These are phyloP conservation scores for Phymanthus crucifer DNA, from an alignment of 92 coral and sea anemone species.

Conservation along the genomic window DNA sequence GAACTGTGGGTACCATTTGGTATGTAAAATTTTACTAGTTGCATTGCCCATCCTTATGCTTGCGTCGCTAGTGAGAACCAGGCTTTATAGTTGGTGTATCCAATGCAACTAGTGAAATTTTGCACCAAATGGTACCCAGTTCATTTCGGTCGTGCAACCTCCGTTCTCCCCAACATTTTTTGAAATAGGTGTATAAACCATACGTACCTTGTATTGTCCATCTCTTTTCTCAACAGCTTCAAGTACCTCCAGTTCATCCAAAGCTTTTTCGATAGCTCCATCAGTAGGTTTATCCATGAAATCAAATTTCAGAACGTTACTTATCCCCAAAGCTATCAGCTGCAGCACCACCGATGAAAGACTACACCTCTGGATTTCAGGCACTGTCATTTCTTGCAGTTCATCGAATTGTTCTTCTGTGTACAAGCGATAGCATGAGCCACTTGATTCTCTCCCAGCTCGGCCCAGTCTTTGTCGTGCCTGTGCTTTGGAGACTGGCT, in stretches of 20 bases:
- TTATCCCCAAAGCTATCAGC: conserved; percentile 85
- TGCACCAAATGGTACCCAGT: no score
- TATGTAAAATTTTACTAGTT: no score
- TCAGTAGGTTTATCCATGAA: conserved; percentile 83
- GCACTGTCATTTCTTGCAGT: conserved; percentile 72
- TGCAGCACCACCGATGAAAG: conserved; percentile 80
- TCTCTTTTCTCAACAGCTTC: conserved; percentile 79
- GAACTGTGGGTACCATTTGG: no score
- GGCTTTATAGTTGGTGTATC: no score
- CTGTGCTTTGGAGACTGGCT: conserved; percentile 97
- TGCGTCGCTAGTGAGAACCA: no score
- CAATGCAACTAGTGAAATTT: no score
- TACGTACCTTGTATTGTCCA: conserved; percentile 54
- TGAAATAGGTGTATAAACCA: background rate
- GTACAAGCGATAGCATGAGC: conserved; percentile 89
- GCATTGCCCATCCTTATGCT: no score
- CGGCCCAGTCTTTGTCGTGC: conserved; percentile 95
- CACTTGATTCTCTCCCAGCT: conserved; percentile 95
- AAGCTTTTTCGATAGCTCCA: conserved; percentile 77
- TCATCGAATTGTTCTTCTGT: conserved; percentile 95
- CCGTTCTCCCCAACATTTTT: background rate
- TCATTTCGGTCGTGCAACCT: no score
- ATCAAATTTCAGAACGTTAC: conserved; percentile 75
- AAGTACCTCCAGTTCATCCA: conserved; percentile 68
- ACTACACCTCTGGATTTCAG: conserved; percentile 95